Conservation (phyloP, 2,797 vertebrate species). For the Linurgus olivaceus region DNA sequence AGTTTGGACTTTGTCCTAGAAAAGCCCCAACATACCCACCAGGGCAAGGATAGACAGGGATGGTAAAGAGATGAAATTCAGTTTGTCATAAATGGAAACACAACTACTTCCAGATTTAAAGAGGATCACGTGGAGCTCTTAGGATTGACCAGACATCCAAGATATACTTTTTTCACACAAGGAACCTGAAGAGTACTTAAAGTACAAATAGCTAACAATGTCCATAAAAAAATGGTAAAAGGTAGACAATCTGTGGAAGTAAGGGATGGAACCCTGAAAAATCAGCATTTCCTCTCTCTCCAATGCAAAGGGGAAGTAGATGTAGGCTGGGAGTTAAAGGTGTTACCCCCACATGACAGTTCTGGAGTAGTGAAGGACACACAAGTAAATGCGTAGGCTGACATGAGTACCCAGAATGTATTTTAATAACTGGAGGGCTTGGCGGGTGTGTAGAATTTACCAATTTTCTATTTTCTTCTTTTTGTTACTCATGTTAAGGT, state of each 20-base stretch:
- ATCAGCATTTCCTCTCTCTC: background rate
- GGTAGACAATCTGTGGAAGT: background rate
- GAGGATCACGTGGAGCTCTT: too few relatives aligned
- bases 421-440: background rate
- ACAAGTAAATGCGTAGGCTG: background rate
- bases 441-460: background rate
- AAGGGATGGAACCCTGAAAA: background rate
- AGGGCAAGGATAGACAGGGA: background rate
- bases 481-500: background rate
- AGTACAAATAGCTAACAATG: too few relatives aligned
- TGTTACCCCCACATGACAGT: background rate
- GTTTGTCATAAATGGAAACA: background rate
- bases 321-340: background rate
- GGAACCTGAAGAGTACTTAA: too few relatives aligned
- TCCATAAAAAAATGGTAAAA: background rate
- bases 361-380: background rate
- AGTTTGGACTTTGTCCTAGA: background rate
- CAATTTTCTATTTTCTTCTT: background rate
- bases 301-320: background rate
- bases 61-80: background rate
- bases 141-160: too few relatives aligned
- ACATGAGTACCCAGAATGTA: background rate
- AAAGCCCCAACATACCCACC: background rate
- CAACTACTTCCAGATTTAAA: too few relatives aligned
- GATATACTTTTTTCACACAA: too few relatives aligned